Evolutionary conservation across 2,113 vertebrate species (phyloP), one percentile per base, ranked within the genome.

Genomic region (Dermatemys mawii): DNA sequence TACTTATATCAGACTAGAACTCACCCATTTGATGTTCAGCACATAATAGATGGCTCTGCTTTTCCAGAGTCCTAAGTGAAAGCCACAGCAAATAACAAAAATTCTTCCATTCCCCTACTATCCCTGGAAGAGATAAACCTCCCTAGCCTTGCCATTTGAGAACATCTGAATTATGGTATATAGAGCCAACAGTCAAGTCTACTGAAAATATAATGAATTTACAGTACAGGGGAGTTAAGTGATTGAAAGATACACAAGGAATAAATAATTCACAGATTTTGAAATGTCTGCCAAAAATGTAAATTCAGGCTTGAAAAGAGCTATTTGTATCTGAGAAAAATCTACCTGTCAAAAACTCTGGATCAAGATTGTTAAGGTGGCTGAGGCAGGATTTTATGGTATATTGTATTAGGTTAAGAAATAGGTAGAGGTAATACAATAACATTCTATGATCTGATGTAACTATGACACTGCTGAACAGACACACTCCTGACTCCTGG

Each of bases 401-500:
- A 85, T 3, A 27, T 38, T 60, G 14, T 1, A 0, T 10, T 88
- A 86, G 27, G n/a, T 88, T 78, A 87, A 22, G 82, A 85, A 92
- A 73, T 3, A 14, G 16, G 3, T n/a, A 53, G 8, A 83, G 2
- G 24, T 70, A 88, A 87, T 49, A 21, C 22, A 76, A 48, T 70
- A 70, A 16, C 46, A 24, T 2, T 27, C 12, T 55, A 35, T 88
- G 8, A 4, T 83, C 81, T 63, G 60, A 63, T 63, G 60, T 63
- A 86, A 16, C 1, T 7, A 19, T 48, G 50, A 81, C 35, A 84
- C 7, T 60, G 67, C 26, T 79, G 73, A 92, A 73, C 70, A 79
- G 79, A 63, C 55, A 73, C 4, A 35, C 67, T 49, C 79, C 21
- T 57, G 55, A 78, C n/a, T 96, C 94, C 90, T 94, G 94, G 63